phyloP scores from a whole-genome alignment of 2,797 vertebrate species.

The Craterocephalus amniculus region DNA sequence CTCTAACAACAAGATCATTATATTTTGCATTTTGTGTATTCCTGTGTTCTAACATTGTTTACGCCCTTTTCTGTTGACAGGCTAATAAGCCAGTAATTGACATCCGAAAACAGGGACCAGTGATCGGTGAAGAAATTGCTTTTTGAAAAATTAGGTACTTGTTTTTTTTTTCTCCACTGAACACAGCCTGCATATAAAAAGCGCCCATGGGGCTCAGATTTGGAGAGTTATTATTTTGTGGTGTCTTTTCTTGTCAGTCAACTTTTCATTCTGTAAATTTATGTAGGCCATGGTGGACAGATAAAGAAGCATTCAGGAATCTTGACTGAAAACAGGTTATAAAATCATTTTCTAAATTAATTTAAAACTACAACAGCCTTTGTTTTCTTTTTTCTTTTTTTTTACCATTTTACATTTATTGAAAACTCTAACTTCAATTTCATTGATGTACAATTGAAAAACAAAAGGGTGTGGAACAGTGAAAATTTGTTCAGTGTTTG shows the following conservation, averaged over 20 bases:
- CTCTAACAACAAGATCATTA: conserved; percentile 39
- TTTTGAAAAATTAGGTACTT: conserved; percentile 57
- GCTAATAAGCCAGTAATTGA: conserved; percentile 76
- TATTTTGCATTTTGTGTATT: conserved; percentile 38
- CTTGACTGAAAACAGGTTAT: conserved; percentile 6
- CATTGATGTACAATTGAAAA: background rate
- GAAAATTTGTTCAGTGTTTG: background rate
- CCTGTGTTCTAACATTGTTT: conserved; percentile 64
- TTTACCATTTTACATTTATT: too few species aligned
- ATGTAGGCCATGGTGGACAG: conserved; percentile 16
- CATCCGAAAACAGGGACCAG: conserved; percentile 60
- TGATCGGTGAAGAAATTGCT: conserved; percentile 57
- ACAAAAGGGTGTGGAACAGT: conserved; percentile 20
- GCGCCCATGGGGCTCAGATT: conserved; percentile 20
- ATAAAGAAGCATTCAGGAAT: conserved; percentile 22
- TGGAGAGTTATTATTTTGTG: conserved; percentile 26
- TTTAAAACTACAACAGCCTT: background rate
- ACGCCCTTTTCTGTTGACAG: conserved; percentile 44
- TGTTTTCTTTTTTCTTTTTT: too few species aligned
- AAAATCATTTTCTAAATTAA: background rate
- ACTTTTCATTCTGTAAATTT: conserved; percentile 3
- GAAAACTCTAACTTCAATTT: too few species aligned
- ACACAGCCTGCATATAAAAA: conserved; percentile 61
- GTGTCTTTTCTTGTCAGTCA: conserved; percentile 6
- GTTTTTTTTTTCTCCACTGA: conserved; percentile 56